Base-by-base conservation (phyloP, 2,797 vertebrate genomes). In the Tangara arthus region DNA sequence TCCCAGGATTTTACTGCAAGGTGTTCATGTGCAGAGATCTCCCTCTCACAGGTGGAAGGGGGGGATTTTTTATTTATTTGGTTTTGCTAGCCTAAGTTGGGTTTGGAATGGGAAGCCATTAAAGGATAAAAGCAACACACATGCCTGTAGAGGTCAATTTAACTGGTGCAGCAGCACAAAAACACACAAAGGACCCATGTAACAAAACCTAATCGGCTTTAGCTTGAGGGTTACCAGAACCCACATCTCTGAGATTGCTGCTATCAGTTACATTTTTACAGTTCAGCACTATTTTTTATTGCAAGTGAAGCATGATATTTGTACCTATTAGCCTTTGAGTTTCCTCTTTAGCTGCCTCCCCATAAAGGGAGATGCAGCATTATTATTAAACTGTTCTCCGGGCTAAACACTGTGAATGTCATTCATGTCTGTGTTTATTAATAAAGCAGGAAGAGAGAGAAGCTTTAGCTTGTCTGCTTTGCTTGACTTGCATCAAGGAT, bases 131-230 rank as follows among this genome's bases (percentile, higher is more conserved):
- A 96, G 90, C 93, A 84, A 49, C 78, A 72, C 49, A 90, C 41
- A 35, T 79, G 94, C 95, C 90, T 90, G 95, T 47, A 94, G 95
- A 98, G 96, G 96, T 97, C 97, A 97, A 96, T 97, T 97, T 97
- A 97, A 93, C 92, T 86, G 95, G 95, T 96, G 73, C 89, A 95
- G 93, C 71, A 76, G 83, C 68, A 69, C 88, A 92, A 97, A 97
- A 97, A 95, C 97, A 95, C 97, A 97, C 96, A 97, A 97, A 98
- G 95, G 96, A 96, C 61, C 94, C 47, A 64, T 93, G 97, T 93
- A 96, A 94, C 95, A 90, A 86, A 97, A 96, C 89, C 94, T 97
- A 96, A 97, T 94, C 87, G 89, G 93, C 97, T 97, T 97, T 97
- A 65, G 79, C 90, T 97, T 94, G 96, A 97, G 94, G 97, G 96